Evolutionary conservation across 2,888 invertebrate species (phyloP).

Genomic region (Lasioglossum morio): DNA sequence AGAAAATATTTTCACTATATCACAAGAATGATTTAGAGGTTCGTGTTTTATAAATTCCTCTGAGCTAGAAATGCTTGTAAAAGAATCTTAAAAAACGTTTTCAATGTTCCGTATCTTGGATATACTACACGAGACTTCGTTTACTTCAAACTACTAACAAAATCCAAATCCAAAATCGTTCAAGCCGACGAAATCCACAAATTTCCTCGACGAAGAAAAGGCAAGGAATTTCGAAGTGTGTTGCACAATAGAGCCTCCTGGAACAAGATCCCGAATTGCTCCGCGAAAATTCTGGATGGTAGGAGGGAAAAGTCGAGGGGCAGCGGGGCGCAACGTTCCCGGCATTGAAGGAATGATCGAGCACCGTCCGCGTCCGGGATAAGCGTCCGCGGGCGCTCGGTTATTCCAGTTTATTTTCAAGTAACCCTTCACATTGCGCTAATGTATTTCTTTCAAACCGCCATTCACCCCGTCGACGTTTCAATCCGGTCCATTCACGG

Average conservation of each 20-base stretch:
- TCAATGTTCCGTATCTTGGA: background rate
- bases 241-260: background rate
- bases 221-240: no score
- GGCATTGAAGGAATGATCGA: constrained; percentile 71
- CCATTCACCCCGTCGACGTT: constrained; percentile 79
- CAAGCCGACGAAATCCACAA: background rate
- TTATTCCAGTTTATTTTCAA: constrained; percentile 75
- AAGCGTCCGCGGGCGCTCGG: constrained; percentile 49
- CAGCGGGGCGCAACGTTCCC: constrained; percentile 41
- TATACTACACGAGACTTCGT: background rate
- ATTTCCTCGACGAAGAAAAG: background rate
- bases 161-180: no score
- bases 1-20: background rate
- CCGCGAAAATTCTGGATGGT: constrained; percentile 38
- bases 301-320: constrained; percentile 25
- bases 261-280: background rate
- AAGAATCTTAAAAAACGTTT: background rate
- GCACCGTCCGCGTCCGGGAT: constrained; percentile 56
- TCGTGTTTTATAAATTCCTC: background rate
- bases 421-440: constrained; percentile 79
- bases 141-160: background rate
- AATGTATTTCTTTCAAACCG: constrained; percentile 81
- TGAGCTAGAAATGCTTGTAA: background rate
- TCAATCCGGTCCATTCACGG: constrained; percentile 81
- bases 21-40: no score